Percentiles rank a stretch among this genome's conserved stretches.
These are phyloP conservation scores for Cerastis rubricosa DNA, from an alignment of 2,888 invertebrate species.

Conservation along the genomic window DNA sequence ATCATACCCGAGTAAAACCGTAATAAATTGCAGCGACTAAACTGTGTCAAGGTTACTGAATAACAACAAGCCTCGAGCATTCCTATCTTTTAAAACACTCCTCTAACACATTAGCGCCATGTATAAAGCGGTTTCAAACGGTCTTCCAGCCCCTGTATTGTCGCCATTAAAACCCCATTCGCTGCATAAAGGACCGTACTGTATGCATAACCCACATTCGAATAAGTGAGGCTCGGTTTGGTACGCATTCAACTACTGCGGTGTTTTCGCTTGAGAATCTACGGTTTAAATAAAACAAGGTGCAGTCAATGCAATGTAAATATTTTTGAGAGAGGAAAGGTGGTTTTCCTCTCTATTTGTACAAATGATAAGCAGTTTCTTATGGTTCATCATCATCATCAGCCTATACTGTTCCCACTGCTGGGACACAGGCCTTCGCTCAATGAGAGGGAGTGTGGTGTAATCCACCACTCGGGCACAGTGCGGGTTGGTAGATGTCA, in stretches of 20 bases:
- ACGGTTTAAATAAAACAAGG: not conserved
- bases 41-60: not conserved
- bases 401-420: too few species aligned
- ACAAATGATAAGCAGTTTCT: not conserved
- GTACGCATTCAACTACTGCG: conserved; percentile 25
- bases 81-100: conserved; percentile 7
- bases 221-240: conserved; percentile 13
- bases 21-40: not conserved
- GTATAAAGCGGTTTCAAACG: conserved; percentile 36
- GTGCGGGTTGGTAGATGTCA: too few species aligned
- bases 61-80: not conserved
- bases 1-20: too few species aligned
- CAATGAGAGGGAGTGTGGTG: too few species aligned
- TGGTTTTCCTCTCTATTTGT: not conserved
- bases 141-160: conserved; percentile 32
- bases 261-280: conserved; percentile 15
- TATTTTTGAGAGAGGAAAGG: too few species aligned
- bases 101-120: conserved; percentile 14
- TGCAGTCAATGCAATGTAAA: too few species aligned
- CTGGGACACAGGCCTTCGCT: too few species aligned
- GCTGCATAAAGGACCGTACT: conserved; percentile 39
- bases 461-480: too few species aligned
- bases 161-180: conserved; percentile 59
- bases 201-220: conserved; percentile 45
- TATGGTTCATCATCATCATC: too few species aligned